Evolutionary conservation across 2,888 invertebrate genomes (phyloP), one percentile per base, ranked within the genome.

Genomic region (Emmelina monodactyla): DNA sequence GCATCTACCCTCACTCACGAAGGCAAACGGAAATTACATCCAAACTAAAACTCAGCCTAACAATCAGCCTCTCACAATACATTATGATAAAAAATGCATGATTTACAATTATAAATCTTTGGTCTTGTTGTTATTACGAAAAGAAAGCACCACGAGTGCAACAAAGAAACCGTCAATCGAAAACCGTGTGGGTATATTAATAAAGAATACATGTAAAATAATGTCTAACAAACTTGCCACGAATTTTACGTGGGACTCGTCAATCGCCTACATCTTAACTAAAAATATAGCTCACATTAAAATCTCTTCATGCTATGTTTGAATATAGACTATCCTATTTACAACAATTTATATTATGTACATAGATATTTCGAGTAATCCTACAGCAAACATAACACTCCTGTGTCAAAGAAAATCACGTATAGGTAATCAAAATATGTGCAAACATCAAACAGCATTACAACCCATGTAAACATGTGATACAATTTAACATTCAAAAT

Each of bases 271-370:
- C n/a, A 25, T 11, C 11, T 7, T 7, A 10, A 3, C 25, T n/a
- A 25, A 25, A 25, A 25, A 7, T 7, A 25, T 10, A 5, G 9
- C 19, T 19, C 9, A 19, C 9, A 19, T 19, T 6, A 9, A 6
- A 6, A 19, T 37, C 15, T 31, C 10, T 15, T 31, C 14, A 9
- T 29, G 14, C 14, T 14, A 38, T 57, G 62, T 58, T 57, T 7
- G 3, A 10, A 63, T 54, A 70, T 76, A 71, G 56, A 72, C 71
- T 71, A 71, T 75, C 59, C 25, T 72, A 76, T 73, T 72, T 75
- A 76, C 75, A 75, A 71, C 66, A 72, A 73, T 68, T 66, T 62
- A 62, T 63, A 34, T 58, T 69, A 71, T 62, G 59, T 75, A 73
- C 73, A 65, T 61, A 66, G 44, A 51, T 47, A 64, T 62, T 62